phyloP scores from a whole-genome alignment of 2,888 invertebrate genomes.

The Protonemura montana region DNA sequence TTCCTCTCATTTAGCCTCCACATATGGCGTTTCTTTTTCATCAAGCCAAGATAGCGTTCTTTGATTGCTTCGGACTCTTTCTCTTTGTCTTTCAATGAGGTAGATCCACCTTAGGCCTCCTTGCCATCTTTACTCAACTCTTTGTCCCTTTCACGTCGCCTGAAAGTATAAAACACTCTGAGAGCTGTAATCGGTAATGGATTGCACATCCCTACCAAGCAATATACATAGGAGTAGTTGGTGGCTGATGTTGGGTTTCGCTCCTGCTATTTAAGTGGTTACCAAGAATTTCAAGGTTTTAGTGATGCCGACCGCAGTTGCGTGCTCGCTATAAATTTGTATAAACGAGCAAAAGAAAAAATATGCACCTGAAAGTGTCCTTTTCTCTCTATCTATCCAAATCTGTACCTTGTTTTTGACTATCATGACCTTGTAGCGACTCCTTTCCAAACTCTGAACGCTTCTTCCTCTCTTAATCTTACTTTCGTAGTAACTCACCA shows the following conservation, averaged over 20 bases:
- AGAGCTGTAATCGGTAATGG: neutral
- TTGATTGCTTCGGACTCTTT: conserved; percentile 94
- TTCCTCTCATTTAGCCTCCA: conserved; percentile 96
- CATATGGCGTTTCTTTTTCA: conserved; percentile 92
- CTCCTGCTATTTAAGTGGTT: too few relatives aligned
- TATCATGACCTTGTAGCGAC: neutral
- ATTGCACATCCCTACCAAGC: too few relatives aligned
- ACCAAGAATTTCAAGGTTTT: too few relatives aligned
- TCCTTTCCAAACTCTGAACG: conserved; percentile 63
- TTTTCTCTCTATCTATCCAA: conserved; percentile 53
- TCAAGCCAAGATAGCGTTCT: conserved; percentile 91
- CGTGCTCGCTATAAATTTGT: too few relatives aligned
- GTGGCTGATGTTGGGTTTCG: too few relatives aligned
- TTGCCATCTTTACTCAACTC: conserved; percentile 53
- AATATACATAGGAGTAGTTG: too few relatives aligned
- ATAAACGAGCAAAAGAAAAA: neutral
- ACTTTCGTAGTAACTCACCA: conserved; percentile 76
- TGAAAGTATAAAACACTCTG: neutral
- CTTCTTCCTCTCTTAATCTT: conserved; percentile 73
- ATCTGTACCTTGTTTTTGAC: conserved; percentile 47
- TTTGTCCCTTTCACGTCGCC: conserved; percentile 48
- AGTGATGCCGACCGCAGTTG: too few relatives aligned
- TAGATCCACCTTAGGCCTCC: conserved; percentile 44
- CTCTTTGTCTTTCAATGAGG: conserved; percentile 80
- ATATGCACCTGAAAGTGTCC: conserved; percentile 55